Base-by-base conservation (phyloP, 2,888 invertebrate species). In the Sinelater perroti region DNA sequence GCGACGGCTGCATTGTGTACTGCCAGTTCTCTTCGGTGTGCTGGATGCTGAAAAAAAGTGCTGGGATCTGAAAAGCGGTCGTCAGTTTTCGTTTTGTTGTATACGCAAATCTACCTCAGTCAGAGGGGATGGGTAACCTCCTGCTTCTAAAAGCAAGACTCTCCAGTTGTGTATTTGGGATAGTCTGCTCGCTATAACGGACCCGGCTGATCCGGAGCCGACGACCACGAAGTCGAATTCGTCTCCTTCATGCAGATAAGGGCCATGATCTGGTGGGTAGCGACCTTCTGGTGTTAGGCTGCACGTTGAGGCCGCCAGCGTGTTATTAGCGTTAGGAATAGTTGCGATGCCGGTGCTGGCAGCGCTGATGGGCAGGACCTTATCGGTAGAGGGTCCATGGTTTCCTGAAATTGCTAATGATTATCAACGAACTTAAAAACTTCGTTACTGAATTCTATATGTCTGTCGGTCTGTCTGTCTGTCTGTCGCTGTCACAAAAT, bases 11-110 rank as follows among this genome's bases (percentile, higher is more conserved):
- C 2, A 94, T 94, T 77, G 92, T 90, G 77, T 89, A 95, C 79
- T 94, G 89, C 95, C 95, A 95, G 79, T 95, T 95, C 75, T 93
- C 83, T 21, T 92, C 89, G 13, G 92, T 88, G 54, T 93, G 84
- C 74, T 94, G 94, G 16, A 88, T 84, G 75, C 92, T 94, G n/a
- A 90, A 91, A 17, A 91, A 90, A 59, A 95, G 77, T 0, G 91
- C 87, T 1, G 94, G 94, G 49, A 94, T 87, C 77, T 77, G 57
- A 0, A 24, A 24, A 38, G 1, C 10, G 13, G 11, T 24, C 6
- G 26, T 24, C n/a, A n/a, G n/a, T n/a, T n/a, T n/a, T n/a, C n/a
- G n/a, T n/a, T n/a, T n/a, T n/a, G n/a, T n/a, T n/a, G n/a, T n/a
- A 3, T 16, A 1, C 14, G 17, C 8, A 16, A n/a, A 35, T 7